phyloP scores from a whole-genome alignment of 1,140 invertebrate genomes.

The Oncopeltus fasciatus region DNA sequence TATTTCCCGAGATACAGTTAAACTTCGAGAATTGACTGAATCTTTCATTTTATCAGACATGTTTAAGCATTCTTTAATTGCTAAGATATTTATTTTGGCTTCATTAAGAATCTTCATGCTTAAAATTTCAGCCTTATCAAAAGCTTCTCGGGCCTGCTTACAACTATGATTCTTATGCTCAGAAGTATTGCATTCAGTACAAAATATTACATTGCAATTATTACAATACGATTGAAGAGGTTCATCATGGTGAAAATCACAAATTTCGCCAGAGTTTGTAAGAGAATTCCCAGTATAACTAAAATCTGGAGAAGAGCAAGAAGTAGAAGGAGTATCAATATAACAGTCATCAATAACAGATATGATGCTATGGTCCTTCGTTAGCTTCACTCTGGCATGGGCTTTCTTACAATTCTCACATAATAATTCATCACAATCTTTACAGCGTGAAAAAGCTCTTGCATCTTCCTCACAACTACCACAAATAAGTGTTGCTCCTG shows the following conservation, averaged over 20 bases:
- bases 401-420: constrained; percentile 58
- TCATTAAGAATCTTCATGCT: constrained; percentile 34
- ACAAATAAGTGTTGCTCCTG: constrained; percentile 20
- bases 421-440: constrained; percentile 60
- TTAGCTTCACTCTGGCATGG: constrained; percentile 51
- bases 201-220: constrained; percentile 48
- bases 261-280: constrained; percentile 25
- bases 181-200: constrained; percentile 51
- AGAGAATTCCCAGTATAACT: background rate
- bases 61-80: constrained; percentile 38
- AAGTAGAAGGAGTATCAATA: constrained; percentile 17
- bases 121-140: constrained; percentile 40
- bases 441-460: constrained; percentile 40
- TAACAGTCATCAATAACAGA: constrained; percentile 16
- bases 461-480: constrained; percentile 26
- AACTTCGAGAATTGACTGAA: constrained; percentile 48
- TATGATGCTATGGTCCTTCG: constrained; percentile 43
- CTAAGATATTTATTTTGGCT: constrained; percentile 33
- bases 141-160: constrained; percentile 49
- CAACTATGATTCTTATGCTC: constrained; percentile 54
- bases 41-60: constrained; percentile 48
- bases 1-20: constrained; percentile 53
- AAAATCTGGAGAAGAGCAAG: constrained; percentile 19
- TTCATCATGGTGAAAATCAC: constrained; percentile 49
- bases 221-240: constrained; percentile 54